A percentile compares a stretch with the other conserved stretches of the same genome.
These are phyloP conservation scores for Cosmorhoe ocellata DNA, from an alignment of 2,888 invertebrate species.

Conservation along the genomic window DNA sequence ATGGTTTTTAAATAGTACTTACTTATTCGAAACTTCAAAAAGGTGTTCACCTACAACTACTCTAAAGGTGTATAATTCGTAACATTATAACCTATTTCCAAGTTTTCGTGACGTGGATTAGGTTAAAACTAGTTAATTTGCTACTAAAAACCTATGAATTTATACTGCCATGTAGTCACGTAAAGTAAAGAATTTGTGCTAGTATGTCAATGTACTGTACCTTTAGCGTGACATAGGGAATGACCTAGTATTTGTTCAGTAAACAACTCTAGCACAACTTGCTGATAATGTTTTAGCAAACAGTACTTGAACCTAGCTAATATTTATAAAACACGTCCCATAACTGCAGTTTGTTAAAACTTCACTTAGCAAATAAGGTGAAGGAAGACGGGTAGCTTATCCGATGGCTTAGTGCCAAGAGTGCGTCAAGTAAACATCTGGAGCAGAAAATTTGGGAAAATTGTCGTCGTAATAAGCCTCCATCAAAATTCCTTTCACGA, in stretches of 20 bases:
- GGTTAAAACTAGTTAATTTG: slow-evolving; percentile 8
- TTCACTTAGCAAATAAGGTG: slow-evolving; percentile 19
- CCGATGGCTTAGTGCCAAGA: slow-evolving; percentile 15
- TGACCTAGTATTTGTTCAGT: slow-evolving; percentile 47
- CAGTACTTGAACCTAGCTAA: not conserved
- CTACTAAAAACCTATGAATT: slow-evolving; percentile 12
- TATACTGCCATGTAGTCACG: slow-evolving; percentile 40
- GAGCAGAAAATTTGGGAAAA: slow-evolving; percentile 9
- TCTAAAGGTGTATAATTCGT: no score
- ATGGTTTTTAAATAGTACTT: slow-evolving; percentile 27
- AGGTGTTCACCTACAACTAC: no score
- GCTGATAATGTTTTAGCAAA: slow-evolving; percentile 5
- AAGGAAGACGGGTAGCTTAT: slow-evolving; percentile 14
- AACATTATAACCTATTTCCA: not conserved
- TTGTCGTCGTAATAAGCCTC: not conserved
- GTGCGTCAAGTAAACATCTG: slow-evolving; percentile 20
- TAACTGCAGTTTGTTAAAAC: no score
- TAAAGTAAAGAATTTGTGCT: slow-evolving; percentile 53
- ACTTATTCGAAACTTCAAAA: no score
- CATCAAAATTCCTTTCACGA: slow-evolving; percentile 12
- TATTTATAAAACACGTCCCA: no score
- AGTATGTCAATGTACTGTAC: slow-evolving; percentile 48
- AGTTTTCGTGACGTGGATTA: not conserved
- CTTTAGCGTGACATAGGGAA: slow-evolving; percentile 53
- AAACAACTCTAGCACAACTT: slow-evolving; percentile 30